These are phyloP conservation scores for Rhincodon typus DNA, from an alignment of 2,797 vertebrate species.

Conservation along the genomic window DNA sequence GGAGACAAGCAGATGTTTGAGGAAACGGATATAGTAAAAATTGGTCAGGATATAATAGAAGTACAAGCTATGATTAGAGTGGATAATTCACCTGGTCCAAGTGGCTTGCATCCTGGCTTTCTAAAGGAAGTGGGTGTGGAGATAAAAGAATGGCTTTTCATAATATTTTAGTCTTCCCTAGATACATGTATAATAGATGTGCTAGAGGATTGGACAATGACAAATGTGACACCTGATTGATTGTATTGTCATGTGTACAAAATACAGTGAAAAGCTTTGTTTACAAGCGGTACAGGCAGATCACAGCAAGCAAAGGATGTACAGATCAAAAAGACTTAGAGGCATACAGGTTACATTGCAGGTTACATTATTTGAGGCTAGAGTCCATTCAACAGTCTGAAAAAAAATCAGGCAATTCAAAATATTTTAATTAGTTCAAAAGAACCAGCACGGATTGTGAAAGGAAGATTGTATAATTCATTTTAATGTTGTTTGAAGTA, in stretches of 20 bases:
- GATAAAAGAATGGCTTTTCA: background rate
- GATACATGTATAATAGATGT: background rate
- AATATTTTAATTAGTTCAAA: background rate
- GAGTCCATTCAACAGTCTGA: no score
- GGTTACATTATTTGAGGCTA: no score
- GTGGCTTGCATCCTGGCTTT: background rate
- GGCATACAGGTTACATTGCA: no score
- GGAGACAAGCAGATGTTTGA: background rate
- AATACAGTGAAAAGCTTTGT: no score
- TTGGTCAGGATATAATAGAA: background rate
- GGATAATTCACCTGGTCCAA: background rate
- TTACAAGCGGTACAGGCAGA: no score
- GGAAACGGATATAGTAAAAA: background rate
- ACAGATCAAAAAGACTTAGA: no score
- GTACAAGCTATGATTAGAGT: background rate
- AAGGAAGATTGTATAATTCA: background rate
- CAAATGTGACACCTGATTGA: background rate
- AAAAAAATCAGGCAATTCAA: background rate
- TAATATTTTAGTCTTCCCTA: background rate
- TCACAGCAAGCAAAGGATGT: no score
- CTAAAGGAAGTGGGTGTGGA: background rate
- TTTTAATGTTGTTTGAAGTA: background rate
- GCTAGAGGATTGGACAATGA: background rate
- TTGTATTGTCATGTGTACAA: no score
- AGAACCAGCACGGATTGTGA: background rate